These are phyloP conservation scores for Ahaetulla prasina DNA, from an alignment of 2,113 vertebrate species.

Conservation along the genomic window DNA sequence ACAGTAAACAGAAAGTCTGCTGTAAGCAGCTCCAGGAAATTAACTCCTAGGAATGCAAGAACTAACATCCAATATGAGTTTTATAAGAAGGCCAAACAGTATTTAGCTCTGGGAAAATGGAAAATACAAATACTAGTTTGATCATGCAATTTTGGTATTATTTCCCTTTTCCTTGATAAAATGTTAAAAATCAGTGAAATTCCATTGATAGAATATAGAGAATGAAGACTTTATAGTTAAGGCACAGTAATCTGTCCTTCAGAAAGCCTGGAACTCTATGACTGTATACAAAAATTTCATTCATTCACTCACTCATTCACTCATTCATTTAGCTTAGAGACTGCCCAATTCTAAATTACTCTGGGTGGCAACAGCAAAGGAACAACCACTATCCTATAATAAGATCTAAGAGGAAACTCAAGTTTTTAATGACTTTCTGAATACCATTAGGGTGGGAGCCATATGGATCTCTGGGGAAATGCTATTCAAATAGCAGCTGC, in stretches of 20 bases:
- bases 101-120: not conserved
- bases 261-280: not conserved
- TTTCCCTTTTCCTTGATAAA: not conserved
- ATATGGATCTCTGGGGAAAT: not conserved
- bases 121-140: not conserved
- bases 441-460: not conserved
- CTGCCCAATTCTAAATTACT: not conserved
- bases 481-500: not conserved
- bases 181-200: not conserved
- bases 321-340: not conserved
- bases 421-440: not conserved
- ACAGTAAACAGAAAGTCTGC: not conserved
- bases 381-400: not conserved
- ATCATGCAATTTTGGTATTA: not conserved
- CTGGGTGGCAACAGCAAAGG: not conserved
- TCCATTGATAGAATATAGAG: not conserved
- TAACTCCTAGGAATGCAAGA: not conserved
- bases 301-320: not conserved
- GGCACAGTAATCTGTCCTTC: not conserved
- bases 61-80: not conserved
- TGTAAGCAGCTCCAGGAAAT: not conserved
- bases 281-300: not conserved
- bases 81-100: accelerated
- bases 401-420: not conserved
- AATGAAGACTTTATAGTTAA: not conserved